These are phyloP conservation scores for Mythimna ferrago DNA, from an alignment of 2,888 invertebrate genomes.

Conservation along the genomic window DNA sequence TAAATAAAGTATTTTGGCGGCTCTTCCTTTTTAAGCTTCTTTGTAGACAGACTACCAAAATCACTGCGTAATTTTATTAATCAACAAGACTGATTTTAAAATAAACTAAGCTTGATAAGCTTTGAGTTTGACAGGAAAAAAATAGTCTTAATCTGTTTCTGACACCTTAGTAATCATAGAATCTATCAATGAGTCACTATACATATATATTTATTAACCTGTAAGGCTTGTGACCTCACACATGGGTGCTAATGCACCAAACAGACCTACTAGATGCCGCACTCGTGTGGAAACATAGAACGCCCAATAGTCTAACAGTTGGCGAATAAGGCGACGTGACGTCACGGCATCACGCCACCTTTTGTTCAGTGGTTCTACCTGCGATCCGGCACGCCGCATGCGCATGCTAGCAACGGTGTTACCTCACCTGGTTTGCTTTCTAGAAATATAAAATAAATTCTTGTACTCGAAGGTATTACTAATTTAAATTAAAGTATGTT, in stretches of 20 bases:
- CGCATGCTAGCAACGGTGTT: conserved; percentile 65
- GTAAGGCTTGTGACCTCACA: conserved; percentile 65
- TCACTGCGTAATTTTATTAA: neutral
- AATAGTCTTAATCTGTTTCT: conserved; percentile 18
- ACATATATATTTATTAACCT: conserved; percentile 52
- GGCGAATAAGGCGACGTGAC: conserved; percentile 88
- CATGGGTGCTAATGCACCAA: conserved; percentile 61
- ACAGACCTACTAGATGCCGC: conserved; percentile 59
- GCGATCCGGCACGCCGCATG: conserved; percentile 83
- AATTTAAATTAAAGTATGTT: conserved; percentile 14
- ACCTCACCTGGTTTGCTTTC: conserved; percentile 56
- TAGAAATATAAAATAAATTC: conserved; percentile 27
- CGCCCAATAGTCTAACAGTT: conserved; percentile 81
- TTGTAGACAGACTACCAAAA: conserved; percentile 3
- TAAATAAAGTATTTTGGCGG: conserved; percentile 9
- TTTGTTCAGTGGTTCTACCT: conserved; percentile 84
- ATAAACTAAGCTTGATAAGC: conserved; percentile 7
- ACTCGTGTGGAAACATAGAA: conserved; percentile 70
- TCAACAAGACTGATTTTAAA: conserved; percentile 1
- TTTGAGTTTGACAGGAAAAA: conserved; percentile 4
- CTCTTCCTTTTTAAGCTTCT: conserved; percentile 1
- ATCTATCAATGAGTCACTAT: conserved; percentile 52
- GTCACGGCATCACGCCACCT: conserved; percentile 90
- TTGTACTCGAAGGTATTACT: conserved; percentile 9
- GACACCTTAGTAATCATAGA: conserved; percentile 16